phyloP scores from a whole-genome alignment of 2,797 vertebrate genomes.

The Hydrocynus forskahlii region DNA sequence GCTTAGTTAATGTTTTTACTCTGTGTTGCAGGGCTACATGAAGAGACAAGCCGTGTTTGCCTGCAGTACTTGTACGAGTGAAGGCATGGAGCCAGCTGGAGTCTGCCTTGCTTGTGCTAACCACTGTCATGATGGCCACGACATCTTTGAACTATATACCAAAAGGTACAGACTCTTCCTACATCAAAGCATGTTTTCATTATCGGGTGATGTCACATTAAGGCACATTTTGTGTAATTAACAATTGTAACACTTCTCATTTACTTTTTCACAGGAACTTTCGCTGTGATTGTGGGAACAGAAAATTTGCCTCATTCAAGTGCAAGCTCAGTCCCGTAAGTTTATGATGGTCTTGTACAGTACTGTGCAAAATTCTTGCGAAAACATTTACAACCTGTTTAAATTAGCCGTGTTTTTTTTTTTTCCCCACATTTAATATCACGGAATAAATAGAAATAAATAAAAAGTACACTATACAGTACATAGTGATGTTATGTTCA shows the following conservation, averaged over 20 bases:
- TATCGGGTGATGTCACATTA: background rate
- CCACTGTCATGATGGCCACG: slow-evolving; percentile 91
- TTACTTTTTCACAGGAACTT: slow-evolving; percentile 69
- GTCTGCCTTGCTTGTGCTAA: slow-evolving; percentile 92
- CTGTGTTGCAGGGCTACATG: slow-evolving; percentile 83
- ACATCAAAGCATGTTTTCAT: background rate
- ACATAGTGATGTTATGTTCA: too few relatives aligned
- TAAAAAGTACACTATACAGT: too few relatives aligned
- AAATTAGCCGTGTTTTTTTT: too few relatives aligned
- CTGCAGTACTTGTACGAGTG: slow-evolving; percentile 88
- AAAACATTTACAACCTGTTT: too few relatives aligned
- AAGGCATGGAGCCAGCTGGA: slow-evolving; percentile 84
- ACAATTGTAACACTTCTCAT: background rate
- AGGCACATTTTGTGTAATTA: background rate
- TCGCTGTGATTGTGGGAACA: slow-evolving; percentile 92
- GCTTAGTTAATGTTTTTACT: background rate
- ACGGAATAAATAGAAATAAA: too few relatives aligned
- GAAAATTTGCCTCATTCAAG: slow-evolving; percentile 87
- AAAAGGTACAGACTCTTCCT: slow-evolving; percentile 81
- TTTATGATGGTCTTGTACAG: slow-evolving; percentile 17
- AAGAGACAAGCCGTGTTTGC: slow-evolving; percentile 93
- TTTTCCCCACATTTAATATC: too few relatives aligned
- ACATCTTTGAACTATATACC: slow-evolving; percentile 92
- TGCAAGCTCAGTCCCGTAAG: slow-evolving; percentile 90
- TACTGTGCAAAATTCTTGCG: background rate